Percentiles rank a stretch among this genome's conserved stretches.
Conservation (phyloP, 1,140 invertebrate genomes). For the Planococcus citri region DNA sequence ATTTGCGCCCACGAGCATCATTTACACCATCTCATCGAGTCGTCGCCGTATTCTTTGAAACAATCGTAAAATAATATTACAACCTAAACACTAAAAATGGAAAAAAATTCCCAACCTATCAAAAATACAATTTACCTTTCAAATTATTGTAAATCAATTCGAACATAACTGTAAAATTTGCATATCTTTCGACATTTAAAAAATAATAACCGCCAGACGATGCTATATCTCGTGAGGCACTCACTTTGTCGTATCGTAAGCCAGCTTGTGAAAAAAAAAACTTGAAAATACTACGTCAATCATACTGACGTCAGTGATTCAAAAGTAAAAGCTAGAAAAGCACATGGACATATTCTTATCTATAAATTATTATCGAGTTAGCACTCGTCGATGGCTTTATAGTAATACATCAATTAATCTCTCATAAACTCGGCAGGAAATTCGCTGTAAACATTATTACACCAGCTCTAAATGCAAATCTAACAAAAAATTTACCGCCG, state of each 20-base stretch:
- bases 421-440: background rate
- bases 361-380: background rate
- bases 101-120: too few relatives aligned
- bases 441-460: too few relatives aligned
- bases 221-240: background rate
- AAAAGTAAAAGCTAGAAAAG: background rate
- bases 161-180: background rate
- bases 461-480: too few relatives aligned
- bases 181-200: background rate
- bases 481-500: too few relatives aligned
- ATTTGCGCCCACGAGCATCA: too few relatives aligned
- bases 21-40: too few relatives aligned
- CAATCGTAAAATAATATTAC: too few relatives aligned
- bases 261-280: background rate
- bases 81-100: too few relatives aligned
- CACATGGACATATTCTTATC: background rate
- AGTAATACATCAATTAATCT: background rate
- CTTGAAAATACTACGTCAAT: background rate
- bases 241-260: background rate
- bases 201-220: background rate
- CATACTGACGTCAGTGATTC: background rate
- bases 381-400: background rate
- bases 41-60: too few relatives aligned
- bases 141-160: background rate
- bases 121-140: background rate